These are phyloP conservation scores for Ligdia adustata DNA, from an alignment of 2,888 invertebrate species.

Conservation along the genomic window DNA sequence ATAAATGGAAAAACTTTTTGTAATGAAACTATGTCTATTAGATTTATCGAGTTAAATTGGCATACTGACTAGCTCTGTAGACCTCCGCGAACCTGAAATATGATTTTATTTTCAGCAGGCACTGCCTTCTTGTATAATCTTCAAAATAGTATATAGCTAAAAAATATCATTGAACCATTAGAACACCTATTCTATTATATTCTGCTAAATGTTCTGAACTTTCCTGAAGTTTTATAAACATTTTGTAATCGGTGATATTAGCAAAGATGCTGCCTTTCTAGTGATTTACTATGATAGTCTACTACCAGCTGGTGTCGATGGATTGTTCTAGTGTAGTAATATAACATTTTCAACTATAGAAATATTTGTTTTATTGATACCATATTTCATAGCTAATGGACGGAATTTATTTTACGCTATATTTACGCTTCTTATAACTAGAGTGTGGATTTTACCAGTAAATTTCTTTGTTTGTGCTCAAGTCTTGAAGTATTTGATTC, in stretches of 20 bases:
- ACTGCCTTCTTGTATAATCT: no score
- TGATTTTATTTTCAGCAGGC: no score
- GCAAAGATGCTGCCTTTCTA: conserved; percentile 51
- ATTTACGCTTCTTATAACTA: no score
- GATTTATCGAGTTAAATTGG: no score
- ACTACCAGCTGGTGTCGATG: conserved; percentile 50
- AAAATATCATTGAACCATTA: no score
- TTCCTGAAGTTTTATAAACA: neutral
- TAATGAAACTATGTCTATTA: no score
- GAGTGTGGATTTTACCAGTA: conserved; percentile 89
- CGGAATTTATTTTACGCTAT: no score
- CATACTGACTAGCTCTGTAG: no score
- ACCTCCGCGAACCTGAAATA: no score
- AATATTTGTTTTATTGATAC: conserved; percentile 21
- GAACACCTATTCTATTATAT: no score
- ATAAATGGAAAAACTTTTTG: no score
- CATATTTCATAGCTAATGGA: conserved; percentile 19
- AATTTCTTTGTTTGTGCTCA: conserved; percentile 87
- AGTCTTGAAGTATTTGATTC: conserved; percentile 85
- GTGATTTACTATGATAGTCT: conserved; percentile 39
- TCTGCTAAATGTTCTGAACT: conserved; percentile 13
- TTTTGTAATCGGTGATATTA: conserved; percentile 32
- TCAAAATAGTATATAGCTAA: no score
- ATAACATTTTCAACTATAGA: conserved; percentile 42
- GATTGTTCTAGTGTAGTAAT: conserved; percentile 53